Evolutionary conservation across 2,113 vertebrate genomes (phyloP), one percentile per base, ranked within the genome.

Genomic region (Mandrillus leucophaeus): DNA sequence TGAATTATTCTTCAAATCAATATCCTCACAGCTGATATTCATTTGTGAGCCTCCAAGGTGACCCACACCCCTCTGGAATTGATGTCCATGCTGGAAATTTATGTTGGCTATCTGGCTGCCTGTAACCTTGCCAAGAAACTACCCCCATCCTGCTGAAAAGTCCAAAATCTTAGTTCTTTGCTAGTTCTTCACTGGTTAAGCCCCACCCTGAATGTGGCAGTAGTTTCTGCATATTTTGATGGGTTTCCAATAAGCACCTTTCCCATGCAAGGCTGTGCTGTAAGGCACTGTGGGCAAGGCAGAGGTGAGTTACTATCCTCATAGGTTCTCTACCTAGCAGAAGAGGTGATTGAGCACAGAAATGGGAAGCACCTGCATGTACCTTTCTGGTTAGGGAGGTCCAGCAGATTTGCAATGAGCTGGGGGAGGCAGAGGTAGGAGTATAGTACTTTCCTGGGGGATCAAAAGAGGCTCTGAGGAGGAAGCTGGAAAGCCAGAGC

Each of bases 231-330:
- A 20, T 22, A 10, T 35, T 59, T 79, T 35, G 27, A 30, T 2
- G 5, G 73, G 23, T 50, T 52, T 72, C 45, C 45, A 45, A 9
- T 76, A 14, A 38, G 4, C 23, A 20, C 10, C 40, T 81, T 48
- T 73, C 45, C 13, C 10, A 3, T 16, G 23, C 81, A 55, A 64
- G 27, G 38, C 45, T 11, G 22, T 43, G 43, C 5, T 59, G 5
- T 14, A 8, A 48, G 16, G 16, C 0, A 0, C 8, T 1, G 2
- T 0, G 45, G 79, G n/a, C 11, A 38, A 68, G 48, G 23, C 25
- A 25, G n/a, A 22, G 7, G n/a, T 6, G 8, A 66, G 11, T 40
- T 43, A 7, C 9, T 10, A 5, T 4, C 35, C 20, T 76, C 22
- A 22, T 27, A 57, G 9, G 16, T 30, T 50, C 25, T 35, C 75